These are phyloP conservation scores for Euleptes europaea DNA, from an alignment of 2,113 vertebrate genomes.

Conservation along the genomic window DNA sequence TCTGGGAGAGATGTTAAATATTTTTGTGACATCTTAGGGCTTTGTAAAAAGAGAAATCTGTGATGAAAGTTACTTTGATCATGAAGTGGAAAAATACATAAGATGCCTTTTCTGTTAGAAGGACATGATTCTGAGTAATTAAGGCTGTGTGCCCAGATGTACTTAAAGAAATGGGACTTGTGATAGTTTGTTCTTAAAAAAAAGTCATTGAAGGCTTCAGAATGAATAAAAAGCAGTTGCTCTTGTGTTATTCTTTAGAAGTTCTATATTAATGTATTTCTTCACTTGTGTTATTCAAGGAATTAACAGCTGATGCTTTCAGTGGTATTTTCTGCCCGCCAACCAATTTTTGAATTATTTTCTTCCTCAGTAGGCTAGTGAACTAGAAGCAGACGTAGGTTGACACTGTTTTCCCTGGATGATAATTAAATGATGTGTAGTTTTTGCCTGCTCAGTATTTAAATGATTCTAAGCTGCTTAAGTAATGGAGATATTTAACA, in stretches of 20 bases:
- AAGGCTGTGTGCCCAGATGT: not conserved
- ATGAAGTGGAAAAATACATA: not conserved
- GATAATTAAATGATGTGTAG: not conserved
- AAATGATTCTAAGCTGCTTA: not conserved
- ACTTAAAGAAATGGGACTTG: not conserved
- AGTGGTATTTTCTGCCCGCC: not conserved
- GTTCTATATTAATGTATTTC: constrained; percentile 14
- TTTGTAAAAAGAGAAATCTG: not conserved
- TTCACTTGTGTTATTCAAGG: not conserved
- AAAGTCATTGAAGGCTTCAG: not conserved
- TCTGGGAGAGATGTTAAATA: not conserved
- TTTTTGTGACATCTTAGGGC: not conserved
- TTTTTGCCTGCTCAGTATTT: not conserved
- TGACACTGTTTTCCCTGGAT: not conserved
- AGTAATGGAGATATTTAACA: not conserved
- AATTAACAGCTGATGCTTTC: constrained; percentile 12
- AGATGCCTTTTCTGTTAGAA: not conserved
- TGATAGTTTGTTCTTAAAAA: not conserved
- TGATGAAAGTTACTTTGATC: not conserved
- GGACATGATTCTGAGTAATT: not conserved
- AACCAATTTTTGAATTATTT: not conserved
- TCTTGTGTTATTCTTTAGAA: constrained; percentile 9
- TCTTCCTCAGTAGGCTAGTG: not conserved
- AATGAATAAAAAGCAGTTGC: not conserved
- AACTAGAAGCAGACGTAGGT: not conserved